Percentiles rank a stretch among this genome's conserved stretches.
phyloP scores from a whole-genome alignment of 1,140 invertebrate genomes.

The Ladona fulva region DNA sequence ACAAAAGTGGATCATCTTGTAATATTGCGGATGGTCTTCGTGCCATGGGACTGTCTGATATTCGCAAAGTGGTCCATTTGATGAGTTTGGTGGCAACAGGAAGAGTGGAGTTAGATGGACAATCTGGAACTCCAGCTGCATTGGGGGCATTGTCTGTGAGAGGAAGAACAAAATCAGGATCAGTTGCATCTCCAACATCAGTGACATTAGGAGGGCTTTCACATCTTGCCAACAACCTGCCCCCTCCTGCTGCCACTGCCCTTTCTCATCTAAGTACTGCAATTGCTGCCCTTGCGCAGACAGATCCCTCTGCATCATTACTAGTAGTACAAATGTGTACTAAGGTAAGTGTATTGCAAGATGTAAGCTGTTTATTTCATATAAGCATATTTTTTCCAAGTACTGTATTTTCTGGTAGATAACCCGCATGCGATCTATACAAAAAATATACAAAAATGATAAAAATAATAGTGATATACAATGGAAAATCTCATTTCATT shows the following conservation, averaged over 20 bases:
- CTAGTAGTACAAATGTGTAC: constrained; percentile 51
- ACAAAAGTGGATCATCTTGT: constrained; percentile 38
- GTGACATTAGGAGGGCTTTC: constrained; percentile 1
- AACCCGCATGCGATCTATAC: too few species aligned
- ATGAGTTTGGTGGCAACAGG: constrained; percentile 53
- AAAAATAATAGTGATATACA: too few species aligned
- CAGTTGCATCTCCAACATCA: not conserved
- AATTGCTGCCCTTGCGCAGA: constrained; percentile 46
- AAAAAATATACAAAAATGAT: too few species aligned
- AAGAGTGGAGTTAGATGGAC: constrained; percentile 35
- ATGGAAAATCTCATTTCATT: too few species aligned
- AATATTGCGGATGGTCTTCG: constrained; percentile 44
- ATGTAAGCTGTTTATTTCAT: constrained; percentile 18
- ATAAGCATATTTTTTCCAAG: too few species aligned
- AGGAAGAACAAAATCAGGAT: not conserved
- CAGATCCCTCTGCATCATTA: constrained; percentile 44
- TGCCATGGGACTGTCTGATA: constrained; percentile 49
- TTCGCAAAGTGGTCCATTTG: constrained; percentile 48
- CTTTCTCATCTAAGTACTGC: constrained; percentile 45
- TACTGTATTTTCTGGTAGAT: constrained; percentile 14
- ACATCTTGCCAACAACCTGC: constrained; percentile 23
- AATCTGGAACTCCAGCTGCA: constrained; percentile 1
- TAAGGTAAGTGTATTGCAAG: constrained; percentile 35
- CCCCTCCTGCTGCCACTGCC: constrained; percentile 33
- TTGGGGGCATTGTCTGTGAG: not conserved